Evolutionary conservation across 2,888 invertebrate genomes (phyloP), one percentile per base, ranked within the genome.

Genomic region (Lepidonotus clava): DNA sequence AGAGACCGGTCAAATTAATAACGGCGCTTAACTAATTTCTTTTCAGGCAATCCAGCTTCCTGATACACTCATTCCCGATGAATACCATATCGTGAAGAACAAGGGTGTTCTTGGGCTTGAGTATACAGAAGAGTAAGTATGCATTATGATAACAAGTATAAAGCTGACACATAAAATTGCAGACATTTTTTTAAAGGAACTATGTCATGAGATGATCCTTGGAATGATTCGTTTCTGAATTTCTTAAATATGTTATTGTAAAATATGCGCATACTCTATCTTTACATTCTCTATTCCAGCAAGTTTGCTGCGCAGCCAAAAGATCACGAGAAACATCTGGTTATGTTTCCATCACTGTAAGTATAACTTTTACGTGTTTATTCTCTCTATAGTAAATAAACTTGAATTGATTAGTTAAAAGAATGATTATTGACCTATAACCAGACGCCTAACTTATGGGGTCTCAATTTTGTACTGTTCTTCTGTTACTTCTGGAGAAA

Each of bases 311-410:
- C 92, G 61, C 91, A 93, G 67, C 91, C 93, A 1, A 91, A 92
- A 36, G 94, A 94, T 85, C 94, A 94, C 90, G 92, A 92, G 61
- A 92, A 92, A 85, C 94, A 94, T 90, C 87, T 93, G 40, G 92
- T 93, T 21, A 89, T 92, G 40, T 94, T 94, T 88, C 94, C 94
- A n/a, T 94, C 94, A 18, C 91, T 94, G 94, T 93, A 91, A 94
- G 94, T 92, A 14, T 21, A 61, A 8, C 32, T 61, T 21, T 18
- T 40, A n/a, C n/a, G n/a, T n/a, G n/a, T n/a, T n/a, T n/a, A n/a
- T n/a, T n/a, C n/a, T n/a, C n/a, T n/a, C n/a, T n/a, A n/a, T n/a
- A n/a, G n/a, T n/a, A n/a, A n/a, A n/a, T n/a, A n/a, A n/a, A n/a
- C n/a, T n/a, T n/a, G n/a, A n/a, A n/a, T n/a, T n/a, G n/a, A n/a